phyloP scores from a whole-genome alignment of 2,888 invertebrate genomes.

The Eristalinus sepulchralis region DNA sequence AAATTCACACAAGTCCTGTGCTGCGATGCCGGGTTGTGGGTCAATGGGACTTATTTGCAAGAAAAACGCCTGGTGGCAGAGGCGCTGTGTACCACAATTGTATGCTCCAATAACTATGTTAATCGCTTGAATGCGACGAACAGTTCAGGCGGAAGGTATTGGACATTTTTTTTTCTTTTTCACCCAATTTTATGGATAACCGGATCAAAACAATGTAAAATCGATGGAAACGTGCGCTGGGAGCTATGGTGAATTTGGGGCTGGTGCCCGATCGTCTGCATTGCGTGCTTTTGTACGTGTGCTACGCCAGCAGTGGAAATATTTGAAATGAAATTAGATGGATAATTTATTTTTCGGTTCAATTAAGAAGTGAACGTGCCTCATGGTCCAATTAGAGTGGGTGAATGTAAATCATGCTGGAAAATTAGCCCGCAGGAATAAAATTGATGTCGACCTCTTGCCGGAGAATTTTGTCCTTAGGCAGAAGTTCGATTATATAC shows the following conservation, averaged over 20 bases:
- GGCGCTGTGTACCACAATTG: slow-evolving; percentile 31
- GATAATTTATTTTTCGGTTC: neutral
- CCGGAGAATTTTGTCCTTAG: no score
- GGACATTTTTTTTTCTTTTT: slow-evolving; percentile 22
- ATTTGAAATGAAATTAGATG: slow-evolving; percentile 7
- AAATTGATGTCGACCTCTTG: neutral
- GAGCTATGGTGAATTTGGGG: neutral
- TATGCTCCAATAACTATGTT: slow-evolving; percentile 65
- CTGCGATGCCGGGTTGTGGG: neutral
- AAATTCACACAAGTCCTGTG: neutral
- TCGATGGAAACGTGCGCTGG: slow-evolving; percentile 6
- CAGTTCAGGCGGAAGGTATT: slow-evolving; percentile 44
- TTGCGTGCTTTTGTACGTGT: neutral
- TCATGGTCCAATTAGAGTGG: neutral
- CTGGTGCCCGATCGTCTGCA: neutral
- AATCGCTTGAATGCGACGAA: slow-evolving; percentile 56
- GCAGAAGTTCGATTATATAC: no score
- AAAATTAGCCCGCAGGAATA: neutral
- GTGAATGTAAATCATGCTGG: neutral
- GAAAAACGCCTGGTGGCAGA: slow-evolving; percentile 2
- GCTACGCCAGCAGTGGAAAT: slow-evolving; percentile 3
- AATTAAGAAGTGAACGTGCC: slow-evolving; percentile 13
- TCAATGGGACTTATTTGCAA: neutral
- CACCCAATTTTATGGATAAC: neutral
- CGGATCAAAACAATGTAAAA: slow-evolving; percentile 33